phyloP scores from a whole-genome alignment of 2,888 invertebrate species.

The Dexiosoma caninum region DNA sequence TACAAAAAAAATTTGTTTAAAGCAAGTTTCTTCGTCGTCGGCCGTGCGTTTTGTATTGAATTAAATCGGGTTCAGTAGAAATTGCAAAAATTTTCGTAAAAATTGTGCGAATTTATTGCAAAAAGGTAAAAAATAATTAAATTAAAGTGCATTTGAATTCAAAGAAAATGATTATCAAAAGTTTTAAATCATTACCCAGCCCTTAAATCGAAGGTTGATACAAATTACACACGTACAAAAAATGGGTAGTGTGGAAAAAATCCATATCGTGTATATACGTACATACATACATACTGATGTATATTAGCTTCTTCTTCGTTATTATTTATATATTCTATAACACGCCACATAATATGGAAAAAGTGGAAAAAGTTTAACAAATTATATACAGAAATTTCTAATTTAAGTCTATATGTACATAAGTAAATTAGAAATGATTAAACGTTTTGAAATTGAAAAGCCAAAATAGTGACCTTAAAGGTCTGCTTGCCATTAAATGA shows the following conservation, averaged over 20 bases:
- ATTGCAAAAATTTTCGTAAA: constrained; percentile 70
- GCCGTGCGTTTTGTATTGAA: constrained; percentile 71
- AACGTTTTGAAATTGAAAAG: background rate
- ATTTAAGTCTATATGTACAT: background rate
- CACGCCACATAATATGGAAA: background rate
- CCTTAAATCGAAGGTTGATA: constrained; percentile 13
- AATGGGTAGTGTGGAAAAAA: constrained; percentile 22
- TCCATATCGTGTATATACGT: constrained; percentile 6
- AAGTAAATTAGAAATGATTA: background rate
- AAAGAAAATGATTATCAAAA: constrained; percentile 57
- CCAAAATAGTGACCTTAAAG: constrained; percentile 30
- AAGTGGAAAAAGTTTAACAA: constrained; percentile 16
- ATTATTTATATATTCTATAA: constrained; percentile 11
- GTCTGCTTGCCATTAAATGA: background rate
- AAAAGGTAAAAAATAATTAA: constrained; percentile 68
- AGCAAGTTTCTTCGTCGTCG: constrained; percentile 72
- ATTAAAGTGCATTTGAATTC: constrained; percentile 65
- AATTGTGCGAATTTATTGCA: constrained; percentile 70
- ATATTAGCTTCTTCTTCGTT: constrained; percentile 14
- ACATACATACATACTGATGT: background rate
- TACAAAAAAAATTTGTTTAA: constrained; percentile 69
- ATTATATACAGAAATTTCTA: background rate
- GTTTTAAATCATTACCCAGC: background rate
- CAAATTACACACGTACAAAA: background rate
- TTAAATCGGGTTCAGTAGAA: constrained; percentile 70